Conservation (phyloP, 2,113 vertebrate genomes). For the Hypomesus transpacificus region DNA sequence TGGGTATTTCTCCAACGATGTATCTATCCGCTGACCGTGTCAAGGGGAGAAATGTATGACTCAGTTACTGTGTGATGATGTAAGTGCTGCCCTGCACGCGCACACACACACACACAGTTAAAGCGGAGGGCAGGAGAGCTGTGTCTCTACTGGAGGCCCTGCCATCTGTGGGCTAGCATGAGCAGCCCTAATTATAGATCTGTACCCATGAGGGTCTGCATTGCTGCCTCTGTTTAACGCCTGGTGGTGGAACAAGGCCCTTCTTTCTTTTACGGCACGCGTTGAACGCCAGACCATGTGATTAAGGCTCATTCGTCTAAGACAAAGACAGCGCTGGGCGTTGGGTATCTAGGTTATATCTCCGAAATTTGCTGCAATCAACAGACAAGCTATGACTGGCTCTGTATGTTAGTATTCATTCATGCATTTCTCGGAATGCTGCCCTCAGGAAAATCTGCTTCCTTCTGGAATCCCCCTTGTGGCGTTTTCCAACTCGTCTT, state of each 20-base stretch:
- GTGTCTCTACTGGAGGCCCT: neutral
- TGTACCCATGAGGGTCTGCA: neutral
- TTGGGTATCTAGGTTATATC: neutral
- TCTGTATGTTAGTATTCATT: neutral
- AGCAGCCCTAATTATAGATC: constrained; percentile 13
- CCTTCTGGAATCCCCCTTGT: neutral
- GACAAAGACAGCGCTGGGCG: no score
- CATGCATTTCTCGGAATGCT: neutral
- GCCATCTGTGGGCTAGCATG: neutral
- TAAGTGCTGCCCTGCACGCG: neutral
- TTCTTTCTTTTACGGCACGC: neutral
- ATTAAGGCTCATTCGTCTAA: no score
- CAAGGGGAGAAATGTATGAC: no score
- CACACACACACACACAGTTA: neutral
- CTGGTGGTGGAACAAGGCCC: neutral
- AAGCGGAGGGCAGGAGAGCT: neutral
- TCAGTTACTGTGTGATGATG: no score
- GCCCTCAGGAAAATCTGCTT: no score
- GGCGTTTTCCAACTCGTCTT: neutral
- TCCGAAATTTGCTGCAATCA: neutral
- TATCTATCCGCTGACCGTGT: no score
- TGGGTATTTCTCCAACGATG: no score
- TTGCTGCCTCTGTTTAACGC: neutral
- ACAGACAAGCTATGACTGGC: no score
- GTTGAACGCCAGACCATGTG: neutral